These are phyloP conservation scores for Triplophysa tibetana DNA, from an alignment of 2,113 vertebrate species.

Conservation along the genomic window DNA sequence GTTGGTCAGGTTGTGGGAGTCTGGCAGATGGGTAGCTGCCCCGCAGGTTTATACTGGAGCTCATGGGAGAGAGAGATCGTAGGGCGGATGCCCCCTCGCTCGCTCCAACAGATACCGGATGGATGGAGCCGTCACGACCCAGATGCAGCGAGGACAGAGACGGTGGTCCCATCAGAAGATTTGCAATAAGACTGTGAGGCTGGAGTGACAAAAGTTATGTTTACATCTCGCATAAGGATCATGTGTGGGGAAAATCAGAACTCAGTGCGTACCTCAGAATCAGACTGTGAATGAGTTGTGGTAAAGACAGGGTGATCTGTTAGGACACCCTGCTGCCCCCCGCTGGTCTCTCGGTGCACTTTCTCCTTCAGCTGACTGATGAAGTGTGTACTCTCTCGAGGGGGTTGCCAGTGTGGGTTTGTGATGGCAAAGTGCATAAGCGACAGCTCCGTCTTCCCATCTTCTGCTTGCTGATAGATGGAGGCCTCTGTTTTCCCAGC, in stretches of 20 bases:
- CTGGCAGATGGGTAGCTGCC: constrained; percentile 69
- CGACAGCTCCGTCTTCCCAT: constrained; percentile 95
- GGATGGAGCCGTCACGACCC: constrained; percentile 78
- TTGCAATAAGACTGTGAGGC: constrained; percentile 94
- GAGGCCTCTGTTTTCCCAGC: constrained; percentile 95
- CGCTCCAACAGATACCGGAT: constrained; percentile 74
- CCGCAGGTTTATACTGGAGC: constrained; percentile 77
- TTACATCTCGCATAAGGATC: not conserved
- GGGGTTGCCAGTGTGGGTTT: constrained; percentile 96
- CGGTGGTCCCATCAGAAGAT: constrained; percentile 83
- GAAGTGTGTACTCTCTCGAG: constrained; percentile 92
- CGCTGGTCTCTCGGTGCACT: constrained; percentile 86
- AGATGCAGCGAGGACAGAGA: constrained; percentile 79
- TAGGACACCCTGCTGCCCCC: constrained; percentile 74
- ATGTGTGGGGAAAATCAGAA: no score
- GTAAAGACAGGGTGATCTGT: constrained; percentile 80
- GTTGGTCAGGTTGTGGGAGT: constrained; percentile 63
- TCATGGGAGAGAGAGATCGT: constrained; percentile 88
- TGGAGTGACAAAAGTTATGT: constrained; percentile 59
- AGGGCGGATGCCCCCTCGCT: constrained; percentile 83
- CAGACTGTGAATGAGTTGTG: constrained; percentile 63
- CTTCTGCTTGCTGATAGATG: constrained; percentile 96
- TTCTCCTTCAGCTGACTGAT: constrained; percentile 94
- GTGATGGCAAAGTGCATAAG: constrained; percentile 99
- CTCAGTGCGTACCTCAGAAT: constrained; percentile 17